Conservation (phyloP, 2,888 invertebrate species). For the Palloptera scutellata region DNA sequence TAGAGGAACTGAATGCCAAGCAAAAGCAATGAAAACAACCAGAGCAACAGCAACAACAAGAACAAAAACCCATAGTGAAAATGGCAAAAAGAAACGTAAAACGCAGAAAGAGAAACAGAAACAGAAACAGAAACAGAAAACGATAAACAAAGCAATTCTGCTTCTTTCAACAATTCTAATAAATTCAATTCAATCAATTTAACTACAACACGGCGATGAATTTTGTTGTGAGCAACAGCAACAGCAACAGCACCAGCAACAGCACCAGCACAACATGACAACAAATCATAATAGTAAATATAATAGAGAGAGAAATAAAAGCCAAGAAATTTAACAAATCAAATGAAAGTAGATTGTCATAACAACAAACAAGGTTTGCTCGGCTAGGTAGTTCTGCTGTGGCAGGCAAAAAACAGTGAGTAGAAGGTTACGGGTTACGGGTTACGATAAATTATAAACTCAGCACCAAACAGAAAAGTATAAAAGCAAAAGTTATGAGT, state of each 20-base stretch:
- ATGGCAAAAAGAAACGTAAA: neutral
- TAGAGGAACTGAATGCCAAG: neutral
- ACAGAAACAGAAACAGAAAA: neutral
- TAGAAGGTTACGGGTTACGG: too few species aligned
- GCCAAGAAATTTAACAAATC: too few species aligned
- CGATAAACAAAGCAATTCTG: neutral
- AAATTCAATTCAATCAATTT: neutral
- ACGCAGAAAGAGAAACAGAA: neutral
- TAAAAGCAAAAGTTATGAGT: too few species aligned
- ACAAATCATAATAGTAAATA: neutral
- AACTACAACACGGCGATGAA: neutral
- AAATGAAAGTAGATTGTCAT: too few species aligned
- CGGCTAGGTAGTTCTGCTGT: too few species aligned
- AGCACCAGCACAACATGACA: neutral
- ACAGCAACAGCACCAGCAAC: constrained; percentile 18
- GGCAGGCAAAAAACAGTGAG: too few species aligned
- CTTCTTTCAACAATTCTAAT: neutral
- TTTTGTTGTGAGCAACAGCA: constrained; percentile 1
- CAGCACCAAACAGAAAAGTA: too few species aligned
- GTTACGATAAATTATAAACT: too few species aligned
- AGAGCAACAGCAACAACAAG: neutral
- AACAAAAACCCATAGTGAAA: neutral
- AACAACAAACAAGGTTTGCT: too few species aligned
- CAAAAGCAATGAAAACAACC: neutral
- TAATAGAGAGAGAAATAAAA: too few species aligned